Evolutionary conservation across 2,113 vertebrate genomes (phyloP).

Genomic region (Crotalus helleri): DNA sequence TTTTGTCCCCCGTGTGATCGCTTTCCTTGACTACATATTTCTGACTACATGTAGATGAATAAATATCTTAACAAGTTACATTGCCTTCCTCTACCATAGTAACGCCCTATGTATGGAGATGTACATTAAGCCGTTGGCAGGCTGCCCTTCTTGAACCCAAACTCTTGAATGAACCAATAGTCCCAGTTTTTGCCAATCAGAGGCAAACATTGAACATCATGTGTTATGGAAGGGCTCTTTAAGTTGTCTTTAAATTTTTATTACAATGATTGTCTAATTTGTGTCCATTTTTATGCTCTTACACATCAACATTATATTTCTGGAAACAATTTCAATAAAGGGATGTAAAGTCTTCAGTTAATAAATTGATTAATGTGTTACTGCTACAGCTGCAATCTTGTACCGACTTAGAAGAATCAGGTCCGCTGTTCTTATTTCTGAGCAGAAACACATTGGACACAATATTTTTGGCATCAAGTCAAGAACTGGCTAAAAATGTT

Average conservation of each 20-base stretch:
- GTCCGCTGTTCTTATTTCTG: not conserved
- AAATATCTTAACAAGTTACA: conserved; percentile 22
- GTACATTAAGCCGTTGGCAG: conserved; percentile 18
- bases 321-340: not conserved
- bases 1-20: no score
- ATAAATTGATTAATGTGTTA: not conserved
- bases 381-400: not conserved
- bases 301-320: not conserved
- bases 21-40: no score
- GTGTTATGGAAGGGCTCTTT: not conserved
- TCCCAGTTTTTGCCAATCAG: not conserved
- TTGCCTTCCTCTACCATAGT: not conserved
- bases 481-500: not conserved
- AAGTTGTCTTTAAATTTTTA: not conserved
- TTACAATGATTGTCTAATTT: not conserved
- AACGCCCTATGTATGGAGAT: conserved; percentile 15
- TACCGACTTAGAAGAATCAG: not conserved
- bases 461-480: not conserved
- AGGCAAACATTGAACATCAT: not conserved
- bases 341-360: not conserved
- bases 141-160: conserved; percentile 23
- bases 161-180: not conserved
- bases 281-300: not conserved
- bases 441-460: not conserved
- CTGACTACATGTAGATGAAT: conserved; percentile 27